Conservation (phyloP, 2,797 vertebrate species). For the Caiman crocodilus region DNA sequence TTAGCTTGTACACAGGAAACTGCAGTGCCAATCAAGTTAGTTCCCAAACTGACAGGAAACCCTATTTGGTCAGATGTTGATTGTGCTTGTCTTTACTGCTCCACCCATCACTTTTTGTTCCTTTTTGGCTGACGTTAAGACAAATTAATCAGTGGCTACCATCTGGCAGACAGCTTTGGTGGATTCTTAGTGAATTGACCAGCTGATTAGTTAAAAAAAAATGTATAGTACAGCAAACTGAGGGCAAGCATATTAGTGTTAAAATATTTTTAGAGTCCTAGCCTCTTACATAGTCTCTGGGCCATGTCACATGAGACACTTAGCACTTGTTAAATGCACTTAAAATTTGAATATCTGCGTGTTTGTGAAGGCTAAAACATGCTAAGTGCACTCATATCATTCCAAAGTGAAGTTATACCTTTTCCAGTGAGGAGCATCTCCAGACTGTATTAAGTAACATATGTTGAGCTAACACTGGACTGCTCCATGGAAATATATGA, state of each 20-base stretch:
- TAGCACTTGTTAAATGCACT: not conserved
- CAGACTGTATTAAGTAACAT: not conserved
- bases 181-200: constrained; percentile 73
- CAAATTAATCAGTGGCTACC: constrained; percentile 80
- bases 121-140: constrained; percentile 87
- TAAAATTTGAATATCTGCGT: not conserved
- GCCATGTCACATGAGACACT: not conserved
- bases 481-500: not conserved
- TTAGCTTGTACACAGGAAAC: constrained; percentile 86
- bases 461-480: not conserved
- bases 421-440: not conserved
- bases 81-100: constrained; percentile 79
- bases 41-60: constrained; percentile 90
- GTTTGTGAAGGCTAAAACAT: not conserved
- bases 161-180: constrained; percentile 85
- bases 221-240: not conserved
- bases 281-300: not conserved
- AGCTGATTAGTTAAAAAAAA: constrained; percentile 58
- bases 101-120: constrained; percentile 83
- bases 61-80: constrained; percentile 83
- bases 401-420: not conserved
- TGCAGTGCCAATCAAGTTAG: constrained; percentile 81
- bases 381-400: too few species aligned
- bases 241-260: constrained; percentile 37
- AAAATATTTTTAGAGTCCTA: constrained; percentile 20